Percentiles rank a stretch among this genome's conserved stretches.
Evolutionary conservation across 2,888 invertebrate genomes (phyloP).

Genomic region (Osmoderma eremita): DNA sequence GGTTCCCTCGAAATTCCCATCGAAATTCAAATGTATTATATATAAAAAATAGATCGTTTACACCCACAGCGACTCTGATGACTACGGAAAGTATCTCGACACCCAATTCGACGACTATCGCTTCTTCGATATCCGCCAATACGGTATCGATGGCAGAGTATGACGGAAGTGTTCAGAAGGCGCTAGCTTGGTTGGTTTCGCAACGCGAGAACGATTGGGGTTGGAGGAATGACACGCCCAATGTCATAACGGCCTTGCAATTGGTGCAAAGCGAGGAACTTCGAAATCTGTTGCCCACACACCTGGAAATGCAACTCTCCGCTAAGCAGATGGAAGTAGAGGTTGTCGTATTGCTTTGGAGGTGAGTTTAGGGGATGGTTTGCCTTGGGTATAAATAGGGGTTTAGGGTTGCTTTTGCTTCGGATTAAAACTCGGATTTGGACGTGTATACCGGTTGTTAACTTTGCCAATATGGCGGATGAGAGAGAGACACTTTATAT

Average conservation of each 20-base stretch:
- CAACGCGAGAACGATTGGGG: conserved; percentile 81
- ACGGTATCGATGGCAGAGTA: conserved; percentile 52
- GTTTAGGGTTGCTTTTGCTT: too few species aligned
- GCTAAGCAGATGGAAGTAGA: conserved; percentile 91
- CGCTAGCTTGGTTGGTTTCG: conserved; percentile 77
- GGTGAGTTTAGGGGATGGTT: conserved; percentile 66
- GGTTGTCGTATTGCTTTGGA: conserved; percentile 82
- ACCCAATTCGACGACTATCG: conserved; percentile 10
- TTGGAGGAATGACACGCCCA: conserved; percentile 86
- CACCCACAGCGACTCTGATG: conserved; percentile 33
- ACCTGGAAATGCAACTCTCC: conserved; percentile 78
- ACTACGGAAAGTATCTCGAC: conserved; percentile 18
- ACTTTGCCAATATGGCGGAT: neutral
- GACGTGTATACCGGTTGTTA: neutral
- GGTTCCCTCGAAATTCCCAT: too few species aligned
- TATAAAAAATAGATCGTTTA: too few species aligned
- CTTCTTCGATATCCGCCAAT: conserved; percentile 18
- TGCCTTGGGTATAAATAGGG: too few species aligned
- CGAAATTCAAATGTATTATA: too few species aligned
- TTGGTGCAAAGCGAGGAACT: conserved; percentile 63
- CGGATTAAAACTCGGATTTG: too few species aligned
- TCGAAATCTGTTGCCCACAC: conserved; percentile 65
- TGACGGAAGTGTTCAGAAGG: conserved; percentile 72
- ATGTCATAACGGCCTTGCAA: conserved; percentile 82
- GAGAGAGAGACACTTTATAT: neutral